phyloP scores from a whole-genome alignment of 1,140 invertebrate genomes.

The Habropoda laboriosa region DNA sequence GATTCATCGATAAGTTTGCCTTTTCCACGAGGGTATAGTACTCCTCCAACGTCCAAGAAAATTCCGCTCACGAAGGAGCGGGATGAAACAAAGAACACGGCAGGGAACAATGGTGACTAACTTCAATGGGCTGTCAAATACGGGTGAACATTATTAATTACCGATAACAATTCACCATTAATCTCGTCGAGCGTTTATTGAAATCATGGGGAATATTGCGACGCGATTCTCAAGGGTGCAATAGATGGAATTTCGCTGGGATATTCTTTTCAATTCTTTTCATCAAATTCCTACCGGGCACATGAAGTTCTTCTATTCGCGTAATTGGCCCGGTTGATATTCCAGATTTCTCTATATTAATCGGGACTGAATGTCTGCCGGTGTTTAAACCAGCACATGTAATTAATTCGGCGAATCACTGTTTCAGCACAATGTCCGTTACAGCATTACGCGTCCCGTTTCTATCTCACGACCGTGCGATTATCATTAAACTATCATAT shows the following conservation, averaged over 20 bases:
- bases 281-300: too few species aligned
- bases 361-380: background rate
- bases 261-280: too few species aligned
- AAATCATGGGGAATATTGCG: slow-evolving; percentile 10
- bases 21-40: background rate
- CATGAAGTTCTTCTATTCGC: too few species aligned
- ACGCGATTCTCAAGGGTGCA: background rate
- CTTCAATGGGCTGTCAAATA: slow-evolving; percentile 40
- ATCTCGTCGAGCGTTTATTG: slow-evolving; percentile 12
- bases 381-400: background rate
- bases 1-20: slow-evolving; percentile 41
- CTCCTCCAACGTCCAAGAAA: slow-evolving; percentile 13
- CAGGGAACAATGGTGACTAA: slow-evolving; percentile 37
- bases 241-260: background rate
- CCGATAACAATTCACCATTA: slow-evolving; percentile 39
- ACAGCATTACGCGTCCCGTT: background rate
- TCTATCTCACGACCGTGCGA: background rate
- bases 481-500: slow-evolving; percentile 6
- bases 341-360: too few species aligned
- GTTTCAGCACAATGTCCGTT: background rate
- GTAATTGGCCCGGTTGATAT: too few species aligned
- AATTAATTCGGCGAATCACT: slow-evolving; percentile 10
- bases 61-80: slow-evolving; percentile 11
- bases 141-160: slow-evolving; percentile 37
- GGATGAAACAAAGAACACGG: slow-evolving; percentile 39